Evolutionary conservation across 2,113 vertebrate species (phyloP).

Genomic region (Crypturellus undulatus): DNA sequence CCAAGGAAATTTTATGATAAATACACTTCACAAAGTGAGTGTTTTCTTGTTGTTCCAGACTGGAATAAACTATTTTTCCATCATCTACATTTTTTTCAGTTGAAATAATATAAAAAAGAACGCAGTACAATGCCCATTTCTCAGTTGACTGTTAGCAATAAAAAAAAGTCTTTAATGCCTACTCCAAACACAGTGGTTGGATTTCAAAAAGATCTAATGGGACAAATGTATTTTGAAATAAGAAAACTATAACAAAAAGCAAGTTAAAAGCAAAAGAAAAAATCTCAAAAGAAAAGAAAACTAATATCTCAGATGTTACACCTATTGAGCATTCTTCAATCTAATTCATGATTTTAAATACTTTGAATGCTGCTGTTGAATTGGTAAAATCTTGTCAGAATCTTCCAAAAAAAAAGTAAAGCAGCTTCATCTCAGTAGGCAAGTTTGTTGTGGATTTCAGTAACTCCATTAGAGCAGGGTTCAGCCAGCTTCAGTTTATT

Average conservation of each 20-base stretch:
- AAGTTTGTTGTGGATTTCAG: conserved; percentile 60
- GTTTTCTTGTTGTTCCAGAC: background rate
- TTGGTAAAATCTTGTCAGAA: conserved; percentile 36
- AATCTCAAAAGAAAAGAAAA: background rate
- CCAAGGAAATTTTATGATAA: background rate
- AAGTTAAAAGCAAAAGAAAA: background rate
- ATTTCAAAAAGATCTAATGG: background rate
- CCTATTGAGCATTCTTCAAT: background rate
- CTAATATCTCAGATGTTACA: background rate
- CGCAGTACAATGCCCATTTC: background rate
- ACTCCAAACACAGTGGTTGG: background rate
- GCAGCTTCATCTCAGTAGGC: conserved; percentile 39
- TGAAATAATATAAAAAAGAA: background rate
- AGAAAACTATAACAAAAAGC: background rate
- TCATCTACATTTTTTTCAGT: background rate
- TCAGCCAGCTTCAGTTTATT: conserved; percentile 68
- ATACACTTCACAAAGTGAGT: background rate
- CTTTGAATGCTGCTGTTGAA: background rate
- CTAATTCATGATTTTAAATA: background rate
- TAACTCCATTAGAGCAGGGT: conserved; percentile 50
- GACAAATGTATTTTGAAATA: background rate
- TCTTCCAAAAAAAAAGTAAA: conserved; percentile 33
- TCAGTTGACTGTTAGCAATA: background rate
- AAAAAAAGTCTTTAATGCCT: background rate
- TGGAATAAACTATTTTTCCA: background rate